A percentile compares a stretch with the other conserved stretches of the same genome.
phyloP scores from a whole-genome alignment of 2,888 invertebrate species.

The Netelia melanura region DNA sequence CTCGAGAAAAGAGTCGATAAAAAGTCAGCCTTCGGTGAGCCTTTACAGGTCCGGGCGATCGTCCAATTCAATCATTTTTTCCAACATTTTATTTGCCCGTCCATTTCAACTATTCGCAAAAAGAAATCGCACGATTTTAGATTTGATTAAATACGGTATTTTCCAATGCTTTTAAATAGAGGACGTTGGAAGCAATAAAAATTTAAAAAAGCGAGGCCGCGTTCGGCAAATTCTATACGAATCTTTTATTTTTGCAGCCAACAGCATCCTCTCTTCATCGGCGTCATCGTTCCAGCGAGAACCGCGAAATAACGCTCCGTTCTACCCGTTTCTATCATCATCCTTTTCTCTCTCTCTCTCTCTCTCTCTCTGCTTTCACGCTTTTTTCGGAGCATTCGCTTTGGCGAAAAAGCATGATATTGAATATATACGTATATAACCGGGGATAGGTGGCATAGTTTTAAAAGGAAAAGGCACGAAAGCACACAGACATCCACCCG shows the following conservation, averaged over 20 bases:
- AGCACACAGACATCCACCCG: slow-evolving; percentile 23
- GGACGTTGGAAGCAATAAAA: slow-evolving; percentile 14
- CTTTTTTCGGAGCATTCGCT: slow-evolving; percentile 55
- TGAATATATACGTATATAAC: slow-evolving; percentile 8
- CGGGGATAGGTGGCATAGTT: slow-evolving; percentile 15
- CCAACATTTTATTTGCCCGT: too few species aligned
- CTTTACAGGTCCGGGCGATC: neutral
- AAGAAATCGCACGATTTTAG: neutral
- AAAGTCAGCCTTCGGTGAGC: slow-evolving; percentile 1
- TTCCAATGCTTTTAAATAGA: slow-evolving; percentile 2
- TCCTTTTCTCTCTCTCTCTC: slow-evolving; percentile 32
- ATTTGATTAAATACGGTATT: neutral
- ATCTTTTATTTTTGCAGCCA: slow-evolving; percentile 35
- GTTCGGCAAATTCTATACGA: slow-evolving; percentile 50
- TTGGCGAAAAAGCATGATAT: slow-evolving; percentile 10
- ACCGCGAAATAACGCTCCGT: slow-evolving; percentile 30
- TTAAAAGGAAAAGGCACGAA: slow-evolving; percentile 53
- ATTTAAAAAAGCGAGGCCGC: slow-evolving; percentile 19
- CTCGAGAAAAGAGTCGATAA: slow-evolving; percentile 25
- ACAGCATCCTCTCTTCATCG: slow-evolving; percentile 63
- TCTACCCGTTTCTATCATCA: slow-evolving; percentile 55
- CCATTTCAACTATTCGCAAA: neutral
- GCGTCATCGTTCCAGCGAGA: slow-evolving; percentile 46
- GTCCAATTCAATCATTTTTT: too few species aligned
- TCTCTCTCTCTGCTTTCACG: slow-evolving; percentile 34